These are phyloP conservation scores for Atopsyche davidsoni DNA, from an alignment of 1,140 invertebrate species.

Conservation along the genomic window DNA sequence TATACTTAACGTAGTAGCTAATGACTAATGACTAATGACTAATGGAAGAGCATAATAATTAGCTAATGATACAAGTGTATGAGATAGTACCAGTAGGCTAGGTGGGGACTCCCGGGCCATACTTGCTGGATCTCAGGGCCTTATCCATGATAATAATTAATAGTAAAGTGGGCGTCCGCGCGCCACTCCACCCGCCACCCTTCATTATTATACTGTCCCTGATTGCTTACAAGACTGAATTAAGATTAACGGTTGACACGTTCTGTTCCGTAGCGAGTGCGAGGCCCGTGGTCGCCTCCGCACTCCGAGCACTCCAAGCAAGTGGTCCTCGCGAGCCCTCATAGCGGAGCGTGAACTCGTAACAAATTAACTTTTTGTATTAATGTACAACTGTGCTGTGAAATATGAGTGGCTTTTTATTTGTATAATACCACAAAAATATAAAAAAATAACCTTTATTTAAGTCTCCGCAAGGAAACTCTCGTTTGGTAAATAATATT, in stretches of 20 bases:
- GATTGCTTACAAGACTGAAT: conserved; percentile 32
- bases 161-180: not conserved
- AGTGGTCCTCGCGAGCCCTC: conserved; percentile 12
- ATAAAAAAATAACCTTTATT: conserved; percentile 30
- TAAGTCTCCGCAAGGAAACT: conserved; percentile 26
- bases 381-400: conserved; percentile 33
- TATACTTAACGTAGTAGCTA: conserved; percentile 22
- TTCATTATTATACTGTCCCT: conserved; percentile 22
- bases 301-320: conserved; percentile 12
- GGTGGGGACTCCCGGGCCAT: conserved; percentile 7
- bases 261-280: too few species aligned
- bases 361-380: conserved; percentile 31
- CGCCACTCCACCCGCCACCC: too few species aligned
- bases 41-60: conserved; percentile 8
- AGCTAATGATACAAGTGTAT: not conserved
- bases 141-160: conserved; percentile 28
- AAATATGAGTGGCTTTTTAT: conserved; percentile 33
- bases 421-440: conserved; percentile 32
- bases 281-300: too few species aligned
- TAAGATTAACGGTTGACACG: conserved; percentile 27
- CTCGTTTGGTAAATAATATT: conserved; percentile 27
- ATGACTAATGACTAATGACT: not conserved
- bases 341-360: conserved; percentile 11
- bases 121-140: conserved; percentile 23
- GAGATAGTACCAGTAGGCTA: conserved; percentile 6